phyloP scores from a whole-genome alignment of 2,113 vertebrate species.

The Sturnus vulgaris region DNA sequence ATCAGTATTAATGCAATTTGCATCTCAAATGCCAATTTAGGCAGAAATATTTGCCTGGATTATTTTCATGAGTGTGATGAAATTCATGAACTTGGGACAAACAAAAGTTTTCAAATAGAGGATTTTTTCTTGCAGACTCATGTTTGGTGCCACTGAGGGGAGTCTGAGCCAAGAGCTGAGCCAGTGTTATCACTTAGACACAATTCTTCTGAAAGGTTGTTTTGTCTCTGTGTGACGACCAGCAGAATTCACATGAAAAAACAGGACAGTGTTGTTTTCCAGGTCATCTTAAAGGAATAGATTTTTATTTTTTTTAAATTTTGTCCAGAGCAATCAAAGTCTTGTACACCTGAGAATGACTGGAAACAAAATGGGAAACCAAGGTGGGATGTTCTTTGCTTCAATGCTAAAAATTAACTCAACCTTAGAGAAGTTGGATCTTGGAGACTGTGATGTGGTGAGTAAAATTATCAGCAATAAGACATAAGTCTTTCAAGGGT shows the following conservation, averaged over 20 bases:
- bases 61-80: background rate
- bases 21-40: background rate
- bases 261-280: background rate
- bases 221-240: background rate
- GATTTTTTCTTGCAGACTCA: background rate
- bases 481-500: background rate
- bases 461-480: constrained; percentile 18
- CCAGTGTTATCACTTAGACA: background rate
- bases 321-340: constrained; percentile 75
- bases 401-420: constrained; percentile 82
- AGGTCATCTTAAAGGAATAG: background rate
- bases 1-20: background rate
- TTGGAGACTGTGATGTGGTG: constrained; percentile 88
- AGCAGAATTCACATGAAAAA: background rate
- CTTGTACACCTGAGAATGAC: constrained; percentile 83
- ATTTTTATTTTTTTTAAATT: background rate
- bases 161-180: background rate
- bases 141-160: background rate
- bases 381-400: constrained; percentile 83
- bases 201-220: background rate
- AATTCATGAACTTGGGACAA: background rate
- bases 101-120: background rate
- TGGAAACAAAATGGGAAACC: constrained; percentile 85
- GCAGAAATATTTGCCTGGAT: background rate
- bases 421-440: constrained; percentile 80